Evolutionary conservation across 2,797 vertebrate species (phyloP), one percentile per base, ranked within the genome.

Genomic region (Brachyalestes nurse): DNA sequence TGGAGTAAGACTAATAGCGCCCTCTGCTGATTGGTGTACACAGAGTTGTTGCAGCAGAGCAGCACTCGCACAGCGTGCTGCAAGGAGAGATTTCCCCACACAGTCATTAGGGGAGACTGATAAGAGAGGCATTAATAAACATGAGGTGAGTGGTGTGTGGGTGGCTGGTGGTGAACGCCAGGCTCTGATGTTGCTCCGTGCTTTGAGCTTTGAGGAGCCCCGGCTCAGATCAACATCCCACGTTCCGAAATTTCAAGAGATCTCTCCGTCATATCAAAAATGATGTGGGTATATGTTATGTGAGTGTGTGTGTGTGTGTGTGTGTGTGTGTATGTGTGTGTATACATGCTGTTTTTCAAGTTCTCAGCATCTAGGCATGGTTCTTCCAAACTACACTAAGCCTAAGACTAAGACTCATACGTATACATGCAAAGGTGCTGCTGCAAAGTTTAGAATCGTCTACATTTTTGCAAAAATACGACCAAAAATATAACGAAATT

Each of bases 41-140:
- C 4, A 5, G 34, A 9, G 4, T 9, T 25, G 34, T 5, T 53
- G 21, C 45, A n/a, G 25, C 12, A 25, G 1, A 5, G 12, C 16
- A 19, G 73, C 16, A 13, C 23, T 65, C 62, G 13, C 55, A 58
- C 55, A 58, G 75, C 19, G 13, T 57, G 64, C 58, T 69, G 6
- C 42, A 23, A 78, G 81, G 79, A 67, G 58, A 76, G 67, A 60
- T 40, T 51, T 75, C 45, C 67, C 8, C n/a, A n/a, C 19, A 34
- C 16, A 78, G 40, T 82, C 66, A 34, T 84, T 82, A 66, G 51
- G n/a, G 45, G 70, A 17, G 49, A 49, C 28, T 40, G 61, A 67
- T 74, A 74, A 80, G 40, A 42, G n/a, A 64, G 53, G 65, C 80
- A 78, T 85, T 72, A 80, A 84, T 81, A 81, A 83, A 83, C 21